phyloP scores from a whole-genome alignment of 2,888 invertebrate genomes.

The Eupithecia insigniata region DNA sequence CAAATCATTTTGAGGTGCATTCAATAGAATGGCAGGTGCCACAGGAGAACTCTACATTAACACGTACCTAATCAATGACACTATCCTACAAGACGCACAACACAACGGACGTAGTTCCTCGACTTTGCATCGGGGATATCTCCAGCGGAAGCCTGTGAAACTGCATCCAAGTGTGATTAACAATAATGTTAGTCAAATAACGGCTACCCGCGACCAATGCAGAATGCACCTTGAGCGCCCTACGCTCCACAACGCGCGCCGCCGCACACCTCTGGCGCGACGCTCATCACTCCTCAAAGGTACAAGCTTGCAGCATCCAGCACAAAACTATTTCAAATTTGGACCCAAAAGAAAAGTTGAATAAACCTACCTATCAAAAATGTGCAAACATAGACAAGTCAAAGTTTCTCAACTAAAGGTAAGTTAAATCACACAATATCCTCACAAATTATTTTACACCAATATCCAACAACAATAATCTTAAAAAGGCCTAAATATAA shows the following conservation, averaged over 20 bases:
- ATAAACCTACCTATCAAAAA: conserved; percentile 16
- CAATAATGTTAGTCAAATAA: conserved; percentile 15
- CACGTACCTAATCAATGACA: conserved; percentile 5
- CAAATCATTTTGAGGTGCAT: conserved; percentile 69
- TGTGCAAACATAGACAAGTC: conserved; percentile 25
- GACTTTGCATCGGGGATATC: neutral
- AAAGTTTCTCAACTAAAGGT: conserved; percentile 4
- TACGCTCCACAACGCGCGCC: conserved; percentile 51
- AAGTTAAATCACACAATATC: conserved; percentile 20
- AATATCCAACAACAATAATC: conserved; percentile 9
- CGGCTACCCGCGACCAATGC: conserved; percentile 34
- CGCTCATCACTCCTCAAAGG: conserved; percentile 22
- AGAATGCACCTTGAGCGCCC: conserved; percentile 59
- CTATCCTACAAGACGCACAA: conserved; percentile 20
- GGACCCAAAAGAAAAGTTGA: conserved; percentile 53
- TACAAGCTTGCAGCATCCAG: conserved; percentile 36
- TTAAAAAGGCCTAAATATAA: neutral
- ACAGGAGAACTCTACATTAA: conserved; percentile 14
- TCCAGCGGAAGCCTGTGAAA: neutral
- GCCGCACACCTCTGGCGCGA: conserved; percentile 55
- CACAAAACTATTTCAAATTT: conserved; percentile 45
- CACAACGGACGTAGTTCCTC: neutral
- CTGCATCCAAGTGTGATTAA: conserved; percentile 8
- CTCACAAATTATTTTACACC: conserved; percentile 6
- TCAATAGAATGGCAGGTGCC: conserved; percentile 52